Evolutionary conservation across 1,140 invertebrate species (phyloP), one percentile per base, ranked within the genome.

Genomic region (Drosophila mojavensis): DNA sequence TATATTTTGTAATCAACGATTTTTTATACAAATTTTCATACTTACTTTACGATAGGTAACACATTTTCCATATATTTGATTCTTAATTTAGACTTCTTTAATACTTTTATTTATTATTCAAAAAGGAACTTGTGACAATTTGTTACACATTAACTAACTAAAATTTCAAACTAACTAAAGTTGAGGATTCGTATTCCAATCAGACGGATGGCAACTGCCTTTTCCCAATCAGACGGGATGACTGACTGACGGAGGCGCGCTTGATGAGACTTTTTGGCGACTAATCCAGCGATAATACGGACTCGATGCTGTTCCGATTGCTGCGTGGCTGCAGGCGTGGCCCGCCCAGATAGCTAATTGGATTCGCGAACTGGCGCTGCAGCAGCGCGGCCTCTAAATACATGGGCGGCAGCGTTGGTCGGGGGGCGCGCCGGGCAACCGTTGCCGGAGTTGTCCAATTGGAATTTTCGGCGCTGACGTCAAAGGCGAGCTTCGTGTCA

Each of bases 281-380:
- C 65, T 93, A 96, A 91, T 96, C 95, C 88, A 96, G 81, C 43
- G 95, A 96, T 71, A 96, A 84, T 72, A 96, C 93, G 60, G 95
- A 96, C 91, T 96, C 95, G 77, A 95, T 93, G 77, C 95, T 96
- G 64, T 93, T 93, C 83, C 93, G 92, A 80, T 94, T 94, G 55
- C 92, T 88, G 67, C 92, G 93, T 58, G 93, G 78, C 43, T 93
- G 91, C 72, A 95, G 91, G 78, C 93, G 93, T 24, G 95, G 94
- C 78, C 95, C 95, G 55, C 95, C 95, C 66, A 96, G 93, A 92
- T 96, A 96, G 92, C 95, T 96, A 79, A 96, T 93, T 45, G 95
- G 95, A 93, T 95, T 96, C 72, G 92, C 93, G 91, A 95, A 96
- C 68, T 94, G 94, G 66, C 95, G 93, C 69, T 93, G 93, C 88